Evolutionary conservation across 2,797 vertebrate species (phyloP).

Genomic region (Benthosema pterotum): DNA sequence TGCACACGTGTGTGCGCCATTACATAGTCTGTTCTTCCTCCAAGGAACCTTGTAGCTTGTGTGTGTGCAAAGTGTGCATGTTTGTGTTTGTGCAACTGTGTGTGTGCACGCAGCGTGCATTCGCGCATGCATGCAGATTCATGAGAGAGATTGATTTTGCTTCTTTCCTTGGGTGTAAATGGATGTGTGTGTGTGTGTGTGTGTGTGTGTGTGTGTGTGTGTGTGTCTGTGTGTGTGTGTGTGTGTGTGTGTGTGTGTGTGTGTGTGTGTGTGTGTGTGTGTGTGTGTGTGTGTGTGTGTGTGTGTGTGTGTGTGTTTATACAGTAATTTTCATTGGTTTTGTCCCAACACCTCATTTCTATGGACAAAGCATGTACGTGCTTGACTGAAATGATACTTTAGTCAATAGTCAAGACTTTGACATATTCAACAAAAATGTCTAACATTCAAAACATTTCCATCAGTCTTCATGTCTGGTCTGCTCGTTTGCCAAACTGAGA

Average conservation of each 20-base stretch:
- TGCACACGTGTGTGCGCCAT: neutral
- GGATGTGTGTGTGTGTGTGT: neutral
- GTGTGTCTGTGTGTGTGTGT: slow-evolving; percentile 2
- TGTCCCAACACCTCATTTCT: slow-evolving; percentile 19
- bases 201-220: neutral
- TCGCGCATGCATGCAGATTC: too few relatives aligned
- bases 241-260: slow-evolving; percentile 13
- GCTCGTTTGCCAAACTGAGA: neutral
- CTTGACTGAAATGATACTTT: slow-evolving; percentile 1
- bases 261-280: slow-evolving; percentile 4
- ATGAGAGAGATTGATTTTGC: too few relatives aligned
- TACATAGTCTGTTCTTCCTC: too few relatives aligned
- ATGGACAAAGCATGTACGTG: neutral
- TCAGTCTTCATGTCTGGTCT: neutral
- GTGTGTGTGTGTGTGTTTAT: neutral
- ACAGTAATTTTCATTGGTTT: slow-evolving; percentile 21
- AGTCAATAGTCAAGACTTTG: slow-evolving; percentile 2
- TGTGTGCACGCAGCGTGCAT: too few relatives aligned
- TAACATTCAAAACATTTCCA: slow-evolving; percentile 7
- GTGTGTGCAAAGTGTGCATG: neutral
- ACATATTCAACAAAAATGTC: too few relatives aligned
- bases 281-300: neutral
- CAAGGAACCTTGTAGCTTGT: neutral
- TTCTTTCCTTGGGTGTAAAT: too few relatives aligned
- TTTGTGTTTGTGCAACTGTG: slow-evolving; percentile 4